Conservation (phyloP, 1,140 invertebrate species). For the Akabosia matsudoensis region DNA sequence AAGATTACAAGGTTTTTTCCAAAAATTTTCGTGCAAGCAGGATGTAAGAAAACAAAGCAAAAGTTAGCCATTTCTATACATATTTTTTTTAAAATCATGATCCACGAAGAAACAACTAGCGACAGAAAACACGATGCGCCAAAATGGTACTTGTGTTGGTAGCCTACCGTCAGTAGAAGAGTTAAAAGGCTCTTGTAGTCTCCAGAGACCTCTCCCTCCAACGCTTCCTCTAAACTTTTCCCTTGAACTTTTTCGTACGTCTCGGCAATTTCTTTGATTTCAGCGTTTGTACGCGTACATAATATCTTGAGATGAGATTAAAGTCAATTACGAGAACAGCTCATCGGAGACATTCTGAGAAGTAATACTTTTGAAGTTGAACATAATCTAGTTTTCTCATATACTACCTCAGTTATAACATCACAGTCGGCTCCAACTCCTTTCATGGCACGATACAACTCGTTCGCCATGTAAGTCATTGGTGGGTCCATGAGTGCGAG, state of each 20-base stretch:
- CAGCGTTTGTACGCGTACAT: conserved; percentile 64
- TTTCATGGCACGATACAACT: conserved; percentile 76
- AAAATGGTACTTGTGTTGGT: too few relatives aligned
- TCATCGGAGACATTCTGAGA: neutral
- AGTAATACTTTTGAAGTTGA: neutral
- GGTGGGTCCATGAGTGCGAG: conserved; percentile 82
- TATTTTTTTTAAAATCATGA: neutral
- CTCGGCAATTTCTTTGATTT: conserved; percentile 63
- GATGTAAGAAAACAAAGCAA: neutral
- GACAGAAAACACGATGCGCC: too few relatives aligned
- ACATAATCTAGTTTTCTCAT: neutral
- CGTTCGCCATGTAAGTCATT: conserved; percentile 78
- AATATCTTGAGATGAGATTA: conserved; percentile 58
- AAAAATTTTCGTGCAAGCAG: neutral
- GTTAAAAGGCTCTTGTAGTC: conserved; percentile 71
- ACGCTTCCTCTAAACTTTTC: conserved; percentile 68
- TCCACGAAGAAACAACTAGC: too few relatives aligned
- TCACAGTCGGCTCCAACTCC: conserved; percentile 80
- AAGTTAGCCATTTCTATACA: neutral
- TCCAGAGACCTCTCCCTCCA: conserved; percentile 74
- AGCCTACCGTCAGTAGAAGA: conserved; percentile 58
- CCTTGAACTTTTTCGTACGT: conserved; percentile 67
- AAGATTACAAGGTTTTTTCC: too few relatives aligned
- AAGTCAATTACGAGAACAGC: neutral
- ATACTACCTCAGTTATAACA: neutral